Evolutionary conservation across 2,888 invertebrate species (phyloP).

Genomic region (Macrosoma leucophasiata): DNA sequence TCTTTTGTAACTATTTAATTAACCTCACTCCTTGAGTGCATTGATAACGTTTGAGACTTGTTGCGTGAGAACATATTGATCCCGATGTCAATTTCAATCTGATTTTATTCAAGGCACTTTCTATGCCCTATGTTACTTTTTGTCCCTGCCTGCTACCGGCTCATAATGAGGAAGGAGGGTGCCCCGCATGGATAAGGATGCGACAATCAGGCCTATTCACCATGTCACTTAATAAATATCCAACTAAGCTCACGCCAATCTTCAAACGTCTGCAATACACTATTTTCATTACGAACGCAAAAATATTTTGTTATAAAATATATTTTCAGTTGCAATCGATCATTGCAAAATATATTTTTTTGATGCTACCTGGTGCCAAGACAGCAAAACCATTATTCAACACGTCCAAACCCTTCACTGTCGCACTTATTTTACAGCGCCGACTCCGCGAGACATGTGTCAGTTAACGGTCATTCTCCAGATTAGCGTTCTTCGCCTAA

Average conservation of each 20-base stretch:
- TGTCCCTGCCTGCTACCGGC: constrained; percentile 10
- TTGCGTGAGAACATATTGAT: constrained; percentile 54
- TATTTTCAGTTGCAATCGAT: constrained; percentile 9
- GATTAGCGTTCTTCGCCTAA: no score
- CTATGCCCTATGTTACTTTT: constrained; percentile 8
- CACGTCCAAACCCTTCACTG: constrained; percentile 3
- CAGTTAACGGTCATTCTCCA: no score
- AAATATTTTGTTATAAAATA: background rate
- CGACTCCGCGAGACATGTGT: constrained; percentile 9
- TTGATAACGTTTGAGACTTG: constrained; percentile 49
- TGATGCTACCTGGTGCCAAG: constrained; percentile 11
- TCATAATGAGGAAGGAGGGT: constrained; percentile 68
- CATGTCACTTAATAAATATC: constrained; percentile 21
- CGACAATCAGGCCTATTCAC: constrained; percentile 47
- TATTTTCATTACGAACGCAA: background rate
- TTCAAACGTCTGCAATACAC: background rate
- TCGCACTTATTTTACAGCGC: constrained; percentile 9
- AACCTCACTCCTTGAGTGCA: constrained; percentile 56
- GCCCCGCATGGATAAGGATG: constrained; percentile 55
- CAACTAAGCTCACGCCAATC: constrained; percentile 3
- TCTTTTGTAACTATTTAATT: constrained; percentile 64
- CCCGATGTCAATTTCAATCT: constrained; percentile 21
- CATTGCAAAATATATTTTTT: constrained; percentile 11
- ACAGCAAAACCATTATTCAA: constrained; percentile 14
- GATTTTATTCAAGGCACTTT: constrained; percentile 10